Percentiles rank a stretch among this genome's conserved stretches.
These are phyloP conservation scores for Lethenteron camtschaticum DNA, from an alignment of 2,113 vertebrate species.

Conservation along the genomic window DNA sequence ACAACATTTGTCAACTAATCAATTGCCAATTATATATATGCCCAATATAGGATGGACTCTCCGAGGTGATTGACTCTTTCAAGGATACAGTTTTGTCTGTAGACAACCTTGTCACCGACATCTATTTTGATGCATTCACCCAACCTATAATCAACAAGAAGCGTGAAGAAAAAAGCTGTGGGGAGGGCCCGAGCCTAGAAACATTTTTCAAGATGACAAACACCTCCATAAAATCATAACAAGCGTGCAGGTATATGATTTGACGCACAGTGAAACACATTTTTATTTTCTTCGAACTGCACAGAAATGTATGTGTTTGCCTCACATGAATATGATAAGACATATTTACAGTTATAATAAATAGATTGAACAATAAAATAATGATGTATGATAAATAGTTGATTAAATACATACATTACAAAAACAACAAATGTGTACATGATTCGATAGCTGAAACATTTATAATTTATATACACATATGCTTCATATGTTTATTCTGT, in stretches of 20 bases:
- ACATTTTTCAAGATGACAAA: conserved; percentile 33
- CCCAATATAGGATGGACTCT: conserved; percentile 23
- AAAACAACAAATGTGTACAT: too few relatives aligned
- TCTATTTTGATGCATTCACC: conserved; percentile 31
- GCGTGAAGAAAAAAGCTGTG: conserved; percentile 23
- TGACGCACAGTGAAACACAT: too few relatives aligned
- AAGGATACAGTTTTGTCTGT: conserved; percentile 31
- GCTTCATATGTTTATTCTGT: too few relatives aligned
- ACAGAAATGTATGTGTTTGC: too few relatives aligned
- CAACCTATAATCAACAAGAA: conserved; percentile 26
- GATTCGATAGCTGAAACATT: too few relatives aligned
- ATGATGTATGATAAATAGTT: too few relatives aligned
- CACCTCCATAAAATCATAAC: conserved; percentile 24
- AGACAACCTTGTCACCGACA: conserved; percentile 26
- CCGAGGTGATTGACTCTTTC: conserved; percentile 25
- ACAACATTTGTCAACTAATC: background rate
- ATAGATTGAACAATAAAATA: too few relatives aligned
- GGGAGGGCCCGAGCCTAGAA: conserved; percentile 26
- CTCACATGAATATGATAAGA: too few relatives aligned
- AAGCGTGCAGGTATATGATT: conserved; percentile 31
- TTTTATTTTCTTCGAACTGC: too few relatives aligned
- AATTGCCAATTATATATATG: background rate
- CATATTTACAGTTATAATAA: too few relatives aligned
- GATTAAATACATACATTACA: too few relatives aligned
- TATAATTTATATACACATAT: too few relatives aligned